A percentile compares a stretch with the other conserved stretches of the same genome.
phyloP scores from a whole-genome alignment of 2,113 vertebrate genomes.

The Alligator mississippiensis region DNA sequence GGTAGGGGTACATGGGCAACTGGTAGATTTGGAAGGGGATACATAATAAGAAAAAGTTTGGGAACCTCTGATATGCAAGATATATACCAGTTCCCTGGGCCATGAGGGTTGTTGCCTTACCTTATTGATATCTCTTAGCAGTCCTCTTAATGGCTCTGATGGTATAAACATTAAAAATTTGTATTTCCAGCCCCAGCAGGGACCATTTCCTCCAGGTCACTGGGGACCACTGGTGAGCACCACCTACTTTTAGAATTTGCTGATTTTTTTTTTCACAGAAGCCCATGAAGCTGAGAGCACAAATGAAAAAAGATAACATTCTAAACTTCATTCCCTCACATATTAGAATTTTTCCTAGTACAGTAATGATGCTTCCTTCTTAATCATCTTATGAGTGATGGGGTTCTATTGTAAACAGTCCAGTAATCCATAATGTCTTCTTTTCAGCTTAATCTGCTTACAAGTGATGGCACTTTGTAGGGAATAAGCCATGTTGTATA shows the following conservation, averaged over 20 bases:
- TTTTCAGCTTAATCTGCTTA: conserved; percentile 20
- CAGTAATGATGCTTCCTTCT: not conserved
- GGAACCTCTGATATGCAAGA: too few species aligned
- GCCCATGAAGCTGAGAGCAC: not conserved
- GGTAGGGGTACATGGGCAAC: too few species aligned
- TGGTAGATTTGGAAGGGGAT: too few species aligned
- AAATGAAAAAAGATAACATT: not conserved
- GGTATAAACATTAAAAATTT: not conserved
- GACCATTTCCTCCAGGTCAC: not conserved
- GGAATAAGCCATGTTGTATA: not conserved
- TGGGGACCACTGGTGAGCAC: not conserved
- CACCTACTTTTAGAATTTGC: not conserved
- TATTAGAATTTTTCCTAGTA: too few species aligned
- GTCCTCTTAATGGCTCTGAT: too few species aligned
- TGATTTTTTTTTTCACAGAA: not conserved
- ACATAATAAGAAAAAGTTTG: too few species aligned
- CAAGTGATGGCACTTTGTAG: not conserved
- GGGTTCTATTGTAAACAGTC: conserved; percentile 8
- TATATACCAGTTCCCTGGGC: too few species aligned
- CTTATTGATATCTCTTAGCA: not conserved
- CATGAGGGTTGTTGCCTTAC: not conserved
- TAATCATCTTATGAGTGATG: not conserved
- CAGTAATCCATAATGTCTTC: conserved; percentile 13
- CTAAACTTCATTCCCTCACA: not conserved
- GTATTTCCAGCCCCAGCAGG: not conserved